Evolutionary conservation across 2,888 invertebrate species (phyloP).

Genomic region (Diplolepis rosae): DNA sequence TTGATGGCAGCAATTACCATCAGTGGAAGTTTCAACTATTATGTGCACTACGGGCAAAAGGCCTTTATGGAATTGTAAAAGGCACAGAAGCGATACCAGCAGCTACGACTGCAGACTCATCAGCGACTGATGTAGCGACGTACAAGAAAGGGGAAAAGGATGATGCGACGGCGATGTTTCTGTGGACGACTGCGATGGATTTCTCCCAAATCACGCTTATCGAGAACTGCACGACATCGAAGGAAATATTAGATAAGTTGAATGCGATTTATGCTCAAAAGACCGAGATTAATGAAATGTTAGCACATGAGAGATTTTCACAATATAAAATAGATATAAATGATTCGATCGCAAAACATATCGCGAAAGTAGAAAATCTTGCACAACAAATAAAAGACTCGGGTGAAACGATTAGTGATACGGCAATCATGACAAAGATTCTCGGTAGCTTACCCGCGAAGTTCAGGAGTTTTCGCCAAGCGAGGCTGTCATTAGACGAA

Average conservation of each 20-base stretch:
- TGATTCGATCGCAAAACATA: constrained; percentile 34
- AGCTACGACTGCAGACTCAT: too few species aligned
- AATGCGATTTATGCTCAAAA: constrained; percentile 36
- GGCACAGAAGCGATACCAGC: constrained; percentile 7
- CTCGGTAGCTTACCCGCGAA: constrained; percentile 34
- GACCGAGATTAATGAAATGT: constrained; percentile 38
- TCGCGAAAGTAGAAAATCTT: constrained; percentile 37
- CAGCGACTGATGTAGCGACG: too few species aligned
- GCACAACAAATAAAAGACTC: constrained; percentile 33
- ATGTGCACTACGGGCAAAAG: constrained; percentile 32
- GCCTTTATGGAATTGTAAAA: neutral
- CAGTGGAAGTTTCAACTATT: constrained; percentile 37
- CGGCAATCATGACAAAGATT: constrained; percentile 42
- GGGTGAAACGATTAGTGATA: constrained; percentile 34
- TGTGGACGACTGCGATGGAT: constrained; percentile 37
- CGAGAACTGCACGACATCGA: constrained; percentile 32
- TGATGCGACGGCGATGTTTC: constrained; percentile 38
- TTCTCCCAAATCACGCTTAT: constrained; percentile 35
- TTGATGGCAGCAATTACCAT: constrained; percentile 35
- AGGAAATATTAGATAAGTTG: constrained; percentile 33
- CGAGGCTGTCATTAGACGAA: constrained; percentile 36
- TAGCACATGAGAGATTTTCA: constrained; percentile 34
- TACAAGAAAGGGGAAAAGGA: constrained; percentile 30
- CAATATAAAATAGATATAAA: constrained; percentile 32
- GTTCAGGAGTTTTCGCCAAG: constrained; percentile 35